Percentiles rank a stretch among this genome's conserved stretches.
Conservation (phyloP, 2,888 invertebrate genomes). For the Lamellibrachia satsuma region DNA sequence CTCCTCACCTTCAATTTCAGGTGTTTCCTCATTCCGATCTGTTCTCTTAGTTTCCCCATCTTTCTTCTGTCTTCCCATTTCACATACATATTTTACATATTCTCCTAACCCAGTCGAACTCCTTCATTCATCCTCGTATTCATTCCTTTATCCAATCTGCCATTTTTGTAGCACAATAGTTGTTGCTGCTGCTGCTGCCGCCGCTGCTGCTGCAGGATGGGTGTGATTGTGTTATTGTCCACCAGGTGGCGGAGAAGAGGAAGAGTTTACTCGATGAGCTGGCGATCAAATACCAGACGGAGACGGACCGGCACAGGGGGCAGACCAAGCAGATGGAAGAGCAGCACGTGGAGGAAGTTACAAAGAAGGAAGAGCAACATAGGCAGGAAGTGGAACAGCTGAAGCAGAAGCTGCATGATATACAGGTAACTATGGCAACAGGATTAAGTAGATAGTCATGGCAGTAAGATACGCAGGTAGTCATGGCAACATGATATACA, state of each 20-base stretch:
- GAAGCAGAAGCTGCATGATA: neutral
- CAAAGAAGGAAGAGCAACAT: neutral
- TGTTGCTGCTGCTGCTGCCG: too few relatives aligned
- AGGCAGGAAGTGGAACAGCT: neutral
- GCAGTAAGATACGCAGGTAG: too few relatives aligned
- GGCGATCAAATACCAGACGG: conserved; percentile 65
- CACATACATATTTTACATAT: too few relatives aligned
- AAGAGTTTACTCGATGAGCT: conserved; percentile 67
- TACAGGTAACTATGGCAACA: neutral
- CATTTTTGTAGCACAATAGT: too few relatives aligned
- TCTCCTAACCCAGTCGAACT: neutral
- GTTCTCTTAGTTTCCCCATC: too few relatives aligned
- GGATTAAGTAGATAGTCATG: neutral
- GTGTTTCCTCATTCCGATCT: too few relatives aligned
- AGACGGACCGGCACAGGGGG: conserved; percentile 61
- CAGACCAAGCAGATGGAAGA: conserved; percentile 53
- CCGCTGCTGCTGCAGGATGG: neutral
- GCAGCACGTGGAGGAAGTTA: conserved; percentile 50
- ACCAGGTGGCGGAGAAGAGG: conserved; percentile 66
- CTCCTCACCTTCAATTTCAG: too few relatives aligned
- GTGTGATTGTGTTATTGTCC: conserved; percentile 24
- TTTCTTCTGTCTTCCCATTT: too few relatives aligned
- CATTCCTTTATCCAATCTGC: too few relatives aligned
- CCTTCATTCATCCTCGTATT: neutral
- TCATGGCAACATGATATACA: too few relatives aligned